These are phyloP conservation scores for Solea senegalensis DNA, from an alignment of 2,113 vertebrate genomes.

Conservation along the genomic window DNA sequence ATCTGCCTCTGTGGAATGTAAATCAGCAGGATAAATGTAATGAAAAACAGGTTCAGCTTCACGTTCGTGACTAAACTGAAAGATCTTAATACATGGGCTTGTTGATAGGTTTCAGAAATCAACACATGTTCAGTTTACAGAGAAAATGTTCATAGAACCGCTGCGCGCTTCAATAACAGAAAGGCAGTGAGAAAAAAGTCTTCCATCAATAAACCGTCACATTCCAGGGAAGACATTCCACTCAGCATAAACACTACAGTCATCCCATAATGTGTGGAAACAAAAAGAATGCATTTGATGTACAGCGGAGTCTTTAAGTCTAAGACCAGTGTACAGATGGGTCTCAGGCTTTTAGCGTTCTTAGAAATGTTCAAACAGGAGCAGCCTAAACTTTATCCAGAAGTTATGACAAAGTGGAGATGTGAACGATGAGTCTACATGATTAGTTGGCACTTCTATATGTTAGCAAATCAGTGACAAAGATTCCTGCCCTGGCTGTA, in stretches of 20 bases:
- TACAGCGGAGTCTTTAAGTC: background rate
- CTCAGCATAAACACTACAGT: slow-evolving; percentile 33
- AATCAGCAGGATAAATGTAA: slow-evolving; percentile 36
- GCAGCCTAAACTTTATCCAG: slow-evolving; percentile 11
- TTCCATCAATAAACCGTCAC: slow-evolving; percentile 55
- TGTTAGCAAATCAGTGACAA: slow-evolving; percentile 6
- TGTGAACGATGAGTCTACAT: background rate
- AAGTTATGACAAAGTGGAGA: slow-evolving; percentile 10
- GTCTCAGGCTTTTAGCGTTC: background rate
- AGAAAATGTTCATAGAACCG: slow-evolving; percentile 31
- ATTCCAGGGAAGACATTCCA: slow-evolving; percentile 58
- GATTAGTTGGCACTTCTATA: slow-evolving; percentile 1
- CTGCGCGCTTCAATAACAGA: slow-evolving; percentile 26
- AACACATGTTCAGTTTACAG: slow-evolving; percentile 11
- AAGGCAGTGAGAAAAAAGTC: slow-evolving; percentile 31
- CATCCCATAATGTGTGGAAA: slow-evolving; percentile 43
- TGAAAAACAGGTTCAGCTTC: slow-evolving; percentile 15
- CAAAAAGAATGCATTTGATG: slow-evolving; percentile 22
- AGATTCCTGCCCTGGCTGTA: background rate
- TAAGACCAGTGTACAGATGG: background rate
- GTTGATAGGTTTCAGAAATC: slow-evolving; percentile 14
- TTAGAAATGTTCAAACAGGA: slow-evolving; percentile 20
- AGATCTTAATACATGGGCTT: slow-evolving; percentile 26
- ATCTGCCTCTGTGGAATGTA: slow-evolving; percentile 84
- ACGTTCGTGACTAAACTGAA: slow-evolving; percentile 30